Conservation (phyloP, 2,113 vertebrate genomes). For the Ailurus styani region DNA sequence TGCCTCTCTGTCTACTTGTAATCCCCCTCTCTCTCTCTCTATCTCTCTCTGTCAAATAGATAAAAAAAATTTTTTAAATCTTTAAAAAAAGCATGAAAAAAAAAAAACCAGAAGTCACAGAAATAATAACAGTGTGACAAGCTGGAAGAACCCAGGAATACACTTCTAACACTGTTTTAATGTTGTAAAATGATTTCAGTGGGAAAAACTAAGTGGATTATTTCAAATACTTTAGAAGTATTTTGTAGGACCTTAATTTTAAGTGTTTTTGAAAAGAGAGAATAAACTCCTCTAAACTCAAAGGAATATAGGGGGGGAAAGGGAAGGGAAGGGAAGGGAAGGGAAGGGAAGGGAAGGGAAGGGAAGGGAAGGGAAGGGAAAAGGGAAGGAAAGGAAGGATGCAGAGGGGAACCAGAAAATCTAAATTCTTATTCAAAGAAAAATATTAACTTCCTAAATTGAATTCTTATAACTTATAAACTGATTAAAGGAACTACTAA, state of each 20-base stretch:
- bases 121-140: background rate
- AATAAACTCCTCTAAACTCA: background rate
- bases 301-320: background rate
- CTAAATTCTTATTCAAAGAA: constrained; percentile 11
- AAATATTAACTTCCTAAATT: background rate
- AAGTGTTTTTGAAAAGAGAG: background rate
- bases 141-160: background rate
- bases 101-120: background rate
- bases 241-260: constrained; percentile 1
- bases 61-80: too few species aligned
- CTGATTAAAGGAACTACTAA: background rate
- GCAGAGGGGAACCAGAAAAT: background rate
- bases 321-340: background rate
- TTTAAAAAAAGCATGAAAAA: too few species aligned
- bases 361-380: background rate
- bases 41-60: too few species aligned
- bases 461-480: background rate
- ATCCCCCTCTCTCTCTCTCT: too few species aligned
- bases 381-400: background rate
- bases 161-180: background rate
- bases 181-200: background rate
- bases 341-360: too few species aligned
- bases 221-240: background rate
- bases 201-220: background rate
- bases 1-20: too few species aligned